Evolutionary conservation across 2,888 invertebrate species (phyloP).

Genomic region (Scelioninae gen. 1): DNA sequence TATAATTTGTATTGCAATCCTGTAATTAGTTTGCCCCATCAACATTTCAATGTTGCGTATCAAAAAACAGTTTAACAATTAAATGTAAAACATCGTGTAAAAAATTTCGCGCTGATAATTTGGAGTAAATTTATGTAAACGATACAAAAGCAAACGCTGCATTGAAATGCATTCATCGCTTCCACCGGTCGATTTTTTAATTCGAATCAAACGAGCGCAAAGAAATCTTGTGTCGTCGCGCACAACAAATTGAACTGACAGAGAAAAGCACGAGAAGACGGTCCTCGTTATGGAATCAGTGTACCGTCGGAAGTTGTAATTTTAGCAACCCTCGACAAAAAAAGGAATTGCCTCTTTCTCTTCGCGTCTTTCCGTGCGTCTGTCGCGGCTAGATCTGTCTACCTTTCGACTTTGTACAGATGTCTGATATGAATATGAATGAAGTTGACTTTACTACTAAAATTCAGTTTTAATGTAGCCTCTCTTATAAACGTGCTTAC

Average conservation of each 20-base stretch:
- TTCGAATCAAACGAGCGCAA: slow-evolving; percentile 52
- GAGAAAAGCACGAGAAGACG: slow-evolving; percentile 22
- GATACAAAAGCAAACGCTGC: slow-evolving; percentile 27
- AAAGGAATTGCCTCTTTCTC: slow-evolving; percentile 58
- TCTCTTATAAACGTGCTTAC: slow-evolving; percentile 53
- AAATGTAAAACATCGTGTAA: too few relatives aligned
- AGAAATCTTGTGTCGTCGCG: slow-evolving; percentile 31
- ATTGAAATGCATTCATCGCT: slow-evolving; percentile 28
- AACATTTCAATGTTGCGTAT: too few relatives aligned
- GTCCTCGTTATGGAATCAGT: slow-evolving; percentile 59
- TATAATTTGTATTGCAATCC: too few relatives aligned
- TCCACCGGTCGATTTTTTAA: slow-evolving; percentile 46
- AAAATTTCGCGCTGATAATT: too few relatives aligned
- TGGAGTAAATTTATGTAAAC: slow-evolving; percentile 14
- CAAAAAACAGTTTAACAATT: too few relatives aligned
- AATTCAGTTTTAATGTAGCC: slow-evolving; percentile 65
- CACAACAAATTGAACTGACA: slow-evolving; percentile 48
- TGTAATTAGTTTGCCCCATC: too few relatives aligned
- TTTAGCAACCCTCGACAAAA: slow-evolving; percentile 52
- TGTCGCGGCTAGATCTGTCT: slow-evolving; percentile 26
- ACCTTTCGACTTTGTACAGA: slow-evolving; percentile 61
- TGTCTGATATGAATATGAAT: slow-evolving; percentile 68
- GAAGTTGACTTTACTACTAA: slow-evolving; percentile 65
- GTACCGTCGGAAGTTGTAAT: slow-evolving; percentile 58
- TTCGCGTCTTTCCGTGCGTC: slow-evolving; percentile 40